phyloP scores from a whole-genome alignment of 2,113 vertebrate genomes.

The Chaenocephalus aceratus region DNA sequence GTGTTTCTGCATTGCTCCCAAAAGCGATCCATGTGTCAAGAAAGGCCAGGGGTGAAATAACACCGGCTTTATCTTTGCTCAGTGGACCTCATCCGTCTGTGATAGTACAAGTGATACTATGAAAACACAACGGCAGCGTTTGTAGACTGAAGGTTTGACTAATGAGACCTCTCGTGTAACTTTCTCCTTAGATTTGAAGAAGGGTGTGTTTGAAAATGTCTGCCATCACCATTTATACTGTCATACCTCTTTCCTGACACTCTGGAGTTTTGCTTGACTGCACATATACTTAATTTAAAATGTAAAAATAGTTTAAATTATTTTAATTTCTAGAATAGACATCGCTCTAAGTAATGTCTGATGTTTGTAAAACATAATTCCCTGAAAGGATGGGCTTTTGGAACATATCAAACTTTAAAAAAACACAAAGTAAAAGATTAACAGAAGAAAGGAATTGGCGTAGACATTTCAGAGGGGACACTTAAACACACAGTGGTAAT shows the following conservation, averaged over 20 bases:
- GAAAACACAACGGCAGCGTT: constrained; percentile 64
- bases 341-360: not conserved
- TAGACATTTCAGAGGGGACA: constrained; percentile 43
- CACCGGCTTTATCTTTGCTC: constrained; percentile 72
- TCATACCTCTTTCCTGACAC: constrained; percentile 42
- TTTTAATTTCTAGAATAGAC: not conserved
- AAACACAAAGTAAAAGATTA: constrained; percentile 19
- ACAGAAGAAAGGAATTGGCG: constrained; percentile 38
- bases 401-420: not conserved
- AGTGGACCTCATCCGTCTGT: constrained; percentile 63
- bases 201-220: constrained; percentile 50
- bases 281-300: constrained; percentile 33
- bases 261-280: constrained; percentile 6
- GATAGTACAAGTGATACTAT: constrained; percentile 75
- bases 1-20: constrained; percentile 46
- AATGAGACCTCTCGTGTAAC: constrained; percentile 67
- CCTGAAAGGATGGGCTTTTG: not conserved
- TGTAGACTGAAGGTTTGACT: constrained; percentile 67
- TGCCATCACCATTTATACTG: constrained; percentile 55
- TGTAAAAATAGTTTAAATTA: not conserved
- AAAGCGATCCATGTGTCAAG: constrained; percentile 61
- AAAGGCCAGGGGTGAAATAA: constrained; percentile 73
- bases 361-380: not conserved
- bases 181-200: constrained; percentile 59
- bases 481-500: constrained; percentile 66